Percentiles rank a stretch among this genome's conserved stretches.
These are phyloP conservation scores for Tragulus kanchil DNA, from an alignment of 2,113 vertebrate genomes.

Conservation along the genomic window DNA sequence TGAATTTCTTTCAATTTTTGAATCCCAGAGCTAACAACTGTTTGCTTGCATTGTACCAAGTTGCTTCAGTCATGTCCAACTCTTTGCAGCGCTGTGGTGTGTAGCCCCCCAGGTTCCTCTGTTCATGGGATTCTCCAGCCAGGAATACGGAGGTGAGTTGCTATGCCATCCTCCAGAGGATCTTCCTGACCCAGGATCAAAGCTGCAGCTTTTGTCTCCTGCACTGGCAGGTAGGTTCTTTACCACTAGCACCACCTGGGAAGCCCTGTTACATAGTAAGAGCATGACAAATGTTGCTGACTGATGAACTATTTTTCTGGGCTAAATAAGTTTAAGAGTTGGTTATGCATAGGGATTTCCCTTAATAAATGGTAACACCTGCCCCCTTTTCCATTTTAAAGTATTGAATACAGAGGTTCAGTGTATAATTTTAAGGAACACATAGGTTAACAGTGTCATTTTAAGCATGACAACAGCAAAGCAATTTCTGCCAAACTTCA, in stretches of 20 bases:
- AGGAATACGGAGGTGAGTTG: neutral
- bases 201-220: neutral
- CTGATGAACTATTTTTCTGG: neutral
- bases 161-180: neutral
- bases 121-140: neutral
- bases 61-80: neutral
- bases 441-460: neutral
- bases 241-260: neutral
- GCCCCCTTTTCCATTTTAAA: neutral
- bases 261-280: neutral
- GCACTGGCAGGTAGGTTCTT: neutral
- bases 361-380: neutral
- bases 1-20: neutral
- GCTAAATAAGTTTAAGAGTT: neutral
- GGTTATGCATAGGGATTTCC: neutral
- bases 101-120: neutral
- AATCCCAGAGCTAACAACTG: neutral
- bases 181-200: neutral
- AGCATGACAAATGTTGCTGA: neutral
- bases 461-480: slow-evolving; percentile 8
- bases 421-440: neutral
- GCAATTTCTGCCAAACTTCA: neutral
- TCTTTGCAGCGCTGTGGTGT: neutral
- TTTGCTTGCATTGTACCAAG: neutral
- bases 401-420: neutral